Evolutionary conservation across 2,113 vertebrate species (phyloP).

Genomic region (Zapornia atra): DNA sequence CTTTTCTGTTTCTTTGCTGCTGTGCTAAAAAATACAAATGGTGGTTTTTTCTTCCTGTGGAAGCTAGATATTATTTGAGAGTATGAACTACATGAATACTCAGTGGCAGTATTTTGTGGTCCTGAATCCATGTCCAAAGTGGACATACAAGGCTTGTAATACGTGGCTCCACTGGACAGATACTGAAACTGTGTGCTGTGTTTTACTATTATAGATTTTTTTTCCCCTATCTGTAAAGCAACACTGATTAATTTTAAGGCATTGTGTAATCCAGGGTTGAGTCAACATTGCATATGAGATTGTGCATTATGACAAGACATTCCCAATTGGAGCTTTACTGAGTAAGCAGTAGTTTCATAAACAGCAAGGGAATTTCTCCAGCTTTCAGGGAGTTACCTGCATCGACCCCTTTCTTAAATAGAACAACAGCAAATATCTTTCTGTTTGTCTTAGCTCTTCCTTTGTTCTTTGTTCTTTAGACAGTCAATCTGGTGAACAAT

Average conservation of each 20-base stretch:
- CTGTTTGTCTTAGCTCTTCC: background rate
- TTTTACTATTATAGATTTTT: background rate
- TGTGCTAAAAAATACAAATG: background rate
- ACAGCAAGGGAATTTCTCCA: background rate
- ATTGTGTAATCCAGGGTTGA: background rate
- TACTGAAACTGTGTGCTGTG: background rate
- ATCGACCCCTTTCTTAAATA: background rate
- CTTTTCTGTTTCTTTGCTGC: background rate
- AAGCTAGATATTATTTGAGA: background rate
- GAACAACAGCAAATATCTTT: background rate
- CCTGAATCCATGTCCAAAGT: background rate
- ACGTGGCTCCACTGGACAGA: background rate
- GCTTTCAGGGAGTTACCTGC: background rate
- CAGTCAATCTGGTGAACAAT: background rate
- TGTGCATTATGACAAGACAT: background rate
- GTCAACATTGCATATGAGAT: background rate
- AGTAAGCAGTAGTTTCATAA: background rate
- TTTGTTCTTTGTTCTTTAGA: background rate
- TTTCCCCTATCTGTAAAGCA: background rate
- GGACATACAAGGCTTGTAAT: background rate
- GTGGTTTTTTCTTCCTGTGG: background rate
- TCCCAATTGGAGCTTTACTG: background rate
- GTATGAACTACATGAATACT: background rate
- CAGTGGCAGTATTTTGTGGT: background rate
- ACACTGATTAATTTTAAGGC: background rate